These are phyloP conservation scores for Tokudaia tokunoshimensis DNA, from an alignment of 2,797 vertebrate species.

Conservation along the genomic window DNA sequence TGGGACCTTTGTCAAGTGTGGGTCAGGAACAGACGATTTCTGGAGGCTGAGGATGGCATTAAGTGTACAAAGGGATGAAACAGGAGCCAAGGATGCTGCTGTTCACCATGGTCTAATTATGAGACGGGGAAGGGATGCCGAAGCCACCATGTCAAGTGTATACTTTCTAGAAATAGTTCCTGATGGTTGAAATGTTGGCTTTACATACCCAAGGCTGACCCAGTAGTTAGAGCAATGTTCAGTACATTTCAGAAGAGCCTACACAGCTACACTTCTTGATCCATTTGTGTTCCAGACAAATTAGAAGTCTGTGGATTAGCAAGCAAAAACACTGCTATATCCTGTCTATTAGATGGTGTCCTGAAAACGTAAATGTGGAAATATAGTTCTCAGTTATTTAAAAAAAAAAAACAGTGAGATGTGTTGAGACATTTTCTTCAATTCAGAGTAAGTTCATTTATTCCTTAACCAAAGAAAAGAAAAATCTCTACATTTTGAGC, in stretches of 20 bases:
- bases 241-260: conserved; percentile 82
- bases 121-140: conserved; percentile 83
- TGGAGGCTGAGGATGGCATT: conserved; percentile 79
- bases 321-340: conserved; percentile 85
- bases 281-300: conserved; percentile 85
- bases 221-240: conserved; percentile 82
- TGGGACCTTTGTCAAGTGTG: conserved; percentile 76
- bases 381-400: conserved; percentile 78
- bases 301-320: conserved; percentile 80
- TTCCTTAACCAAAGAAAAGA: conserved; percentile 84
- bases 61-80: conserved; percentile 84
- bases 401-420: conserved; percentile 51
- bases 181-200: conserved; percentile 76
- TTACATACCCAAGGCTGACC: conserved; percentile 81
- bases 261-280: conserved; percentile 83
- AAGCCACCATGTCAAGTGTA: conserved; percentile 61
- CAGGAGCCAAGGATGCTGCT: conserved; percentile 80
- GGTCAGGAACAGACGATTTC: conserved; percentile 83
- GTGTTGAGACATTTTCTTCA: conserved; percentile 76
- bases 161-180: conserved; percentile 83
- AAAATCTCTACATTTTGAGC: conserved; percentile 76
- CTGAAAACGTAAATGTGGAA: conserved; percentile 83
- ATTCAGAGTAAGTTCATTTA: conserved; percentile 84
- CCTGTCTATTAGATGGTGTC: conserved; percentile 80
- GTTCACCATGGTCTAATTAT: conserved; percentile 87